Evolutionary conservation across 1,140 invertebrate species (phyloP).

Genomic region (Orchesella cincta): DNA sequence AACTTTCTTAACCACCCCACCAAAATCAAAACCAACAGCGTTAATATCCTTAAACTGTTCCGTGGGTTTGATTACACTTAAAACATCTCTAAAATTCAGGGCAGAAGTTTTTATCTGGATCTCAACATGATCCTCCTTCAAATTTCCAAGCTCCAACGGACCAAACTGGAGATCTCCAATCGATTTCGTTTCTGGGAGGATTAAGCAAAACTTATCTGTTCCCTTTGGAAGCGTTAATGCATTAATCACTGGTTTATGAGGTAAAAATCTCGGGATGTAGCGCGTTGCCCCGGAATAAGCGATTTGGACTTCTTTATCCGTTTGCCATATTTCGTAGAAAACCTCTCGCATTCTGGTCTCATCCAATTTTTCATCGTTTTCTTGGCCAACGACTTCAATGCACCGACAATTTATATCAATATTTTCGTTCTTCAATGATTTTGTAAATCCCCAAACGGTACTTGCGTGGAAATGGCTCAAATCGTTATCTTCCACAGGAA

Average conservation of each 20-base stretch:
- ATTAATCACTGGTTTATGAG: neutral
- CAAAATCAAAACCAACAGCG: neutral
- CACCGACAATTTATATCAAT: neutral
- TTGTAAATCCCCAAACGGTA: neutral
- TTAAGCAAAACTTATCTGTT: neutral
- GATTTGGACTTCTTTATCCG: neutral
- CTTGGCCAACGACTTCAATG: neutral
- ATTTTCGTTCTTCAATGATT: neutral
- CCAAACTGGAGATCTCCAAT: neutral
- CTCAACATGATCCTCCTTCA: neutral
- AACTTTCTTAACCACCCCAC: neutral
- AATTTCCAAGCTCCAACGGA: neutral
- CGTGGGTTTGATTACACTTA: neutral
- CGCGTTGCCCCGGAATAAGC: neutral
- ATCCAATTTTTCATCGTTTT: neutral
- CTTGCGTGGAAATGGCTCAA: neutral
- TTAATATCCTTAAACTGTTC: neutral
- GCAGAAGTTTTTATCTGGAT: neutral
- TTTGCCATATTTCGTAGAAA: neutral
- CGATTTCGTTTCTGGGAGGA: neutral
- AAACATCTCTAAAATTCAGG: neutral
- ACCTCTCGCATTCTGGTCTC: neutral
- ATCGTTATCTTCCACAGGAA: constrained; percentile 6
- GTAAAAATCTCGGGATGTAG: neutral
- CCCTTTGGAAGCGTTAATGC: neutral